Evolutionary conservation across 2,113 vertebrate species (phyloP).

Genomic region (Oceanodroma tethys): DNA sequence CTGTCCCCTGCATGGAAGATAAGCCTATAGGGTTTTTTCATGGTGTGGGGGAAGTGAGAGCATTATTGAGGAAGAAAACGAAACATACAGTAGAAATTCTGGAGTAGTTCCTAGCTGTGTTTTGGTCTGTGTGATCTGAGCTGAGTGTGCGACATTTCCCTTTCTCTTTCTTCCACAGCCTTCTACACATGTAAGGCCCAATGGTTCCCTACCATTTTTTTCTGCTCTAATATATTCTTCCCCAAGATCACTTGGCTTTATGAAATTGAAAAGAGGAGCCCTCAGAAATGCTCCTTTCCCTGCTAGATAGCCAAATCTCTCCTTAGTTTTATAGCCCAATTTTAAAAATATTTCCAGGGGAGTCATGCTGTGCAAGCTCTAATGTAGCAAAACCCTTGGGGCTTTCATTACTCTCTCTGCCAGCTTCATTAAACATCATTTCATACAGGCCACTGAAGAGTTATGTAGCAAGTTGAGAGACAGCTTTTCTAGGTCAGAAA

Average conservation of each 20-base stretch:
- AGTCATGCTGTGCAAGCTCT: constrained; percentile 7
- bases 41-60: background rate
- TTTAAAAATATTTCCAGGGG: constrained; percentile 28
- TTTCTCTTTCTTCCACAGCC: background rate
- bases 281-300: background rate
- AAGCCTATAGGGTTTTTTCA: background rate
- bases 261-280: background rate
- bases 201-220: background rate
- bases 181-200: background rate
- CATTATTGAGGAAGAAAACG: background rate
- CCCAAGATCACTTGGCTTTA: background rate
- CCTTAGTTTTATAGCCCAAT: background rate
- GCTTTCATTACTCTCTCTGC: constrained; percentile 53
- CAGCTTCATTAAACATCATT: constrained; percentile 59
- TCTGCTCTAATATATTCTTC: background rate
- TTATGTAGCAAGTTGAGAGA: constrained; percentile 34
- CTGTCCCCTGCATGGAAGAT: background rate
- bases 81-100: background rate
- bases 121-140: background rate
- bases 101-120: background rate
- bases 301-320: background rate
- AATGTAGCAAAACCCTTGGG: constrained; percentile 51
- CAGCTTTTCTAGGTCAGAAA: constrained; percentile 56
- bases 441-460: constrained; percentile 36
- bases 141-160: background rate